Evolutionary conservation across 2,113 vertebrate species (phyloP).

Genomic region (Hystrix brachyura): DNA sequence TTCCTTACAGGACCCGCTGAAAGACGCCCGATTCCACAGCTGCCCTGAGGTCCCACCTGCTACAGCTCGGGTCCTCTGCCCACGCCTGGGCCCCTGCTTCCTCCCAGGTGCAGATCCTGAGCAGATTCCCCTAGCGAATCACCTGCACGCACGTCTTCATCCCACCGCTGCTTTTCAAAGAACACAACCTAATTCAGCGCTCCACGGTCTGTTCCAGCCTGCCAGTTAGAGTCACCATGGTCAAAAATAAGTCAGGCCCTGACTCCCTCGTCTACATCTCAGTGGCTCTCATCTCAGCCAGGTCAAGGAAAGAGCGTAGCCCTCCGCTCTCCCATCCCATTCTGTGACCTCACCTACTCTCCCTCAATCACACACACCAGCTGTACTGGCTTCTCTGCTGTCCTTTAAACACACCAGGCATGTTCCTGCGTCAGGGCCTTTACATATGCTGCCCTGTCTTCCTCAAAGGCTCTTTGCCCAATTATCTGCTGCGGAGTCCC

Average conservation of each 20-base stretch:
- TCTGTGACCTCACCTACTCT: not conserved
- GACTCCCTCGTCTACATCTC: not conserved
- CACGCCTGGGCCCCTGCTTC: not conserved
- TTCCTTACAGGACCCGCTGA: not conserved
- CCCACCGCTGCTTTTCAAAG: not conserved
- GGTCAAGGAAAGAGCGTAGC: not conserved
- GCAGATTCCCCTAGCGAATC: not conserved
- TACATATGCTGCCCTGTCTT: not conserved
- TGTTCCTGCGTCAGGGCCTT: not conserved
- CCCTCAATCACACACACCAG: rapidly evolving
- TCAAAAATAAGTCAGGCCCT: not conserved
- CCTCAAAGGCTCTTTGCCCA: not conserved
- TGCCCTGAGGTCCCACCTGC: not conserved
- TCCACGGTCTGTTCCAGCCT: not conserved
- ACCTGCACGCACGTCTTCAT: not conserved
- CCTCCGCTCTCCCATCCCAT: not conserved
- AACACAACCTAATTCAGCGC: not conserved
- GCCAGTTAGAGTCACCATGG: not conserved
- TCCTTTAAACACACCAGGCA: not conserved
- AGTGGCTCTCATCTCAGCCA: not conserved
- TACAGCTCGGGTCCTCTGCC: not conserved
- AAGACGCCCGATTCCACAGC: not conserved
- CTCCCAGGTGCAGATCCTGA: not conserved
- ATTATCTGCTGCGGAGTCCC: not conserved
- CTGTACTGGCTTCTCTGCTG: not conserved